These are phyloP conservation scores for Chrysocyon brachyurus DNA, from an alignment of 2,797 vertebrate genomes.

Conservation along the genomic window DNA sequence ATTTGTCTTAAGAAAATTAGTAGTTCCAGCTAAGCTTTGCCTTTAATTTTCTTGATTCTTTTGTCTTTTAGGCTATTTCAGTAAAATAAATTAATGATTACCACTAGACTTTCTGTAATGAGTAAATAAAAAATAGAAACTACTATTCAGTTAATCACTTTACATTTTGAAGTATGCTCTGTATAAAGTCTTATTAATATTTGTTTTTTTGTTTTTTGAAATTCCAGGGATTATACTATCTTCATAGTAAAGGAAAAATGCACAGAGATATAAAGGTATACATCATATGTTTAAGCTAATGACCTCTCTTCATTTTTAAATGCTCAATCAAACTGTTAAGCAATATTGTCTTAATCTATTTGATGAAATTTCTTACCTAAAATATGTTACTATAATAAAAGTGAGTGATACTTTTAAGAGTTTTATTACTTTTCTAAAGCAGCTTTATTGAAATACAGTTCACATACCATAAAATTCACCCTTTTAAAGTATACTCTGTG, in stretches of 20 bases:
- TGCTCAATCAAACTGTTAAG: slow-evolving; percentile 17
- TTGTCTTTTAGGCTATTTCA: not conserved
- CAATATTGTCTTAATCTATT: slow-evolving; percentile 43
- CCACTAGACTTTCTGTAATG: not conserved
- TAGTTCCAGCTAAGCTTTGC: not conserved
- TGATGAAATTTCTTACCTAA: slow-evolving; percentile 54
- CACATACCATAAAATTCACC: not conserved
- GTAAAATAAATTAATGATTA: slow-evolving; percentile 9
- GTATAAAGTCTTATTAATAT: slow-evolving; percentile 66
- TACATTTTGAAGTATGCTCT: not conserved
- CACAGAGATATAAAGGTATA: slow-evolving; percentile 99
- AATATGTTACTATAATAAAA: slow-evolving; percentile 38
- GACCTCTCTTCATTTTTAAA: slow-evolving; percentile 42
- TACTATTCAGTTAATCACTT: slow-evolving; percentile 1
- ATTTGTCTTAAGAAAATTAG: slow-evolving; percentile 54
- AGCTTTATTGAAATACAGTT: slow-evolving; percentile 15
- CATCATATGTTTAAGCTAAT: slow-evolving; percentile 63
- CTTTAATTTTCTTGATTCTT: slow-evolving; percentile 53
- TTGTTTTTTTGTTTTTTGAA: slow-evolving; percentile 57
- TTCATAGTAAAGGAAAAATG: slow-evolving; percentile 99
- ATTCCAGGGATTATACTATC: slow-evolving; percentile 96
- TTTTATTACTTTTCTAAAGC: slow-evolving; percentile 48
- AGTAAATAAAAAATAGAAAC: slow-evolving; percentile 10
- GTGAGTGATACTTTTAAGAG: not conserved
- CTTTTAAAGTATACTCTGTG: not conserved